Evolutionary conservation across 2,888 invertebrate species (phyloP).

Genomic region (Spodoptera exigua): DNA sequence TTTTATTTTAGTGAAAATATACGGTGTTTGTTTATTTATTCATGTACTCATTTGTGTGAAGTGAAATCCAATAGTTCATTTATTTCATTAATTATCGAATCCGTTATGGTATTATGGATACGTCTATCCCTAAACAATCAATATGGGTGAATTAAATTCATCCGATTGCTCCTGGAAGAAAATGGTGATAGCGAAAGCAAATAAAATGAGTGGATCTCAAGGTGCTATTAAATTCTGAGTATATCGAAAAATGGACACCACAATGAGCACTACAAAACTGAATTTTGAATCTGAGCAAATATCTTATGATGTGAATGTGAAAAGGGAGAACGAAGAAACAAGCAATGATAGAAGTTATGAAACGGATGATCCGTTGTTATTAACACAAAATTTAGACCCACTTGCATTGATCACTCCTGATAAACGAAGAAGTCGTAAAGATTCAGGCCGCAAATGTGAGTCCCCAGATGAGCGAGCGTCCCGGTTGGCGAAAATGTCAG

Average conservation of each 20-base stretch:
- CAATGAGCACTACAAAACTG: conserved; percentile 51
- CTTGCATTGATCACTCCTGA: conserved; percentile 52
- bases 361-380: conserved; percentile 49
- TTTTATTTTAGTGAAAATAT: conserved; percentile 16
- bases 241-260: conserved; percentile 56
- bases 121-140: conserved; percentile 84
- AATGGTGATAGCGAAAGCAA: conserved; percentile 81
- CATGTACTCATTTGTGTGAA: conserved; percentile 18
- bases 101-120: conserved; percentile 85
- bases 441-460: conserved; percentile 68
- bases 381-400: conserved; percentile 68
- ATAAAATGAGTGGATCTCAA: conserved; percentile 80
- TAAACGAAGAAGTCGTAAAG: conserved; percentile 62
- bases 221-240: conserved; percentile 68
- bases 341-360: conserved; percentile 43
- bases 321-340: conserved; percentile 63
- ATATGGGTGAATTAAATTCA: conserved; percentile 83
- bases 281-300: conserved; percentile 59
- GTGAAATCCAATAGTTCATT: conserved; percentile 27
- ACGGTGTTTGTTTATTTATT: conserved; percentile 13
- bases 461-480: conserved; percentile 75
- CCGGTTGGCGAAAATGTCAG: conserved; percentile 83
- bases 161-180: conserved; percentile 84
- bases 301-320: conserved; percentile 59
- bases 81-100: conserved; percentile 25